These are phyloP conservation scores for Hoplias malabaricus DNA, from an alignment of 2,113 vertebrate species.

Conservation along the genomic window DNA sequence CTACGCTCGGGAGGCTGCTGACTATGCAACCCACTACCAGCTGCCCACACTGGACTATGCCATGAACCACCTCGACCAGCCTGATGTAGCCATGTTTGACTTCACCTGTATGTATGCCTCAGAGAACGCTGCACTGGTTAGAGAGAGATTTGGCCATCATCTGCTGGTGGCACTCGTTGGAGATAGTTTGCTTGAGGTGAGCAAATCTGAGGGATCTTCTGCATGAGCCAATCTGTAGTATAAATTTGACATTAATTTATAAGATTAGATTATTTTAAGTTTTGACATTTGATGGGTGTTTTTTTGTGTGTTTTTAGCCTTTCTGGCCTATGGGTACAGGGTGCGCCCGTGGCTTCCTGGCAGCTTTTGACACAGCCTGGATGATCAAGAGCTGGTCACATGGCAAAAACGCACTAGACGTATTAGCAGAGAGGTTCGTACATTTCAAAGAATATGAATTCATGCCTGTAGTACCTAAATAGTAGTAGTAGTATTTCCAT, in stretches of 20 bases:
- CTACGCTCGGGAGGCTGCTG: conserved; percentile 92
- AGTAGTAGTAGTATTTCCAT: too few species aligned
- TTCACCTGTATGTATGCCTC: conserved; percentile 98
- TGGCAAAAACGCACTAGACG: conserved; percentile 79
- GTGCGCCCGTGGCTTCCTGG: conserved; percentile 93
- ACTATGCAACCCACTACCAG: conserved; percentile 95
- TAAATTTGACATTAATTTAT: neutral
- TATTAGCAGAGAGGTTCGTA: conserved; percentile 89
- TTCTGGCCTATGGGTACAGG: conserved; percentile 99
- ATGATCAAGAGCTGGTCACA: conserved; percentile 94
- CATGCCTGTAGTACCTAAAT: too few species aligned
- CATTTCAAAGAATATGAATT: neutral
- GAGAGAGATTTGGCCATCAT: conserved; percentile 86
- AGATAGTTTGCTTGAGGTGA: conserved; percentile 94
- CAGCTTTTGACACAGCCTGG: conserved; percentile 93
- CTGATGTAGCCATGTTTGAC: conserved; percentile 98
- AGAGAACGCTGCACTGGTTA: conserved; percentile 88
- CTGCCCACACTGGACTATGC: conserved; percentile 93
- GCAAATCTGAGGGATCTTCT: neutral
- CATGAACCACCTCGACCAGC: conserved; percentile 89
- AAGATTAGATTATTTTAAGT: neutral
- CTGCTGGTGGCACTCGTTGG: conserved; percentile 92
- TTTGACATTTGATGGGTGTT: neutral
- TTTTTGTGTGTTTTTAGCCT: conserved; percentile 73
- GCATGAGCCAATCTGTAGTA: neutral